Conservation (phyloP, 2,113 vertebrate genomes). For the Erinaceus europaeus region DNA sequence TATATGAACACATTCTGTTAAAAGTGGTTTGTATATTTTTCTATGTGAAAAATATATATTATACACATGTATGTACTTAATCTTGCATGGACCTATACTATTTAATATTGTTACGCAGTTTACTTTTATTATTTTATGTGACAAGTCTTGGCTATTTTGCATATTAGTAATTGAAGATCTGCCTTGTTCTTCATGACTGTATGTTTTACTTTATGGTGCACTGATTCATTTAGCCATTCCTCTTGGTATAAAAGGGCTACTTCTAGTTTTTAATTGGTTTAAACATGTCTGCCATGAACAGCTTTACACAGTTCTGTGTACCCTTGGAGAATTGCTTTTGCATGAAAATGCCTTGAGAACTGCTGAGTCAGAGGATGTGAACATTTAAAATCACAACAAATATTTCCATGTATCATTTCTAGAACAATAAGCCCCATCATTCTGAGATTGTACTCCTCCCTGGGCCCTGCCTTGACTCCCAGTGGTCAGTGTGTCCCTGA, state of each 20-base stretch:
- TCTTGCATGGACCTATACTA: no score
- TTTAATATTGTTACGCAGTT: neutral
- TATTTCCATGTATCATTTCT: neutral
- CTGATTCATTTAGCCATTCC: neutral
- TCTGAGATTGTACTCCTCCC: neutral
- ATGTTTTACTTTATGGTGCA: neutral
- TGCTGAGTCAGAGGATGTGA: conserved; percentile 48
- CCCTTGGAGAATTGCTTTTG: neutral
- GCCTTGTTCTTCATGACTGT: neutral
- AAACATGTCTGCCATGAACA: neutral
- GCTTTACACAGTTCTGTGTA: neutral
- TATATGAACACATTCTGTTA: neutral
- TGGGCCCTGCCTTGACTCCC: neutral
- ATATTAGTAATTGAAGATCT: neutral
- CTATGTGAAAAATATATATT: neutral
- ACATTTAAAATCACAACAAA: conserved; percentile 34
- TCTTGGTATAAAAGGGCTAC: neutral
- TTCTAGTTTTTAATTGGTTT: neutral
- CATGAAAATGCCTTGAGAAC: neutral
- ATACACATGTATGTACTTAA: no score
- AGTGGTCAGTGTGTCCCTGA: neutral
- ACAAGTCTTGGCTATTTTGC: neutral
- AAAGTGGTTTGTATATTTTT: neutral
- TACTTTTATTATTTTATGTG: conserved; percentile 14
- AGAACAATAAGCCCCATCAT: neutral